These are phyloP conservation scores for Limenitis camilla DNA, from an alignment of 2,888 invertebrate species.

Conservation along the genomic window DNA sequence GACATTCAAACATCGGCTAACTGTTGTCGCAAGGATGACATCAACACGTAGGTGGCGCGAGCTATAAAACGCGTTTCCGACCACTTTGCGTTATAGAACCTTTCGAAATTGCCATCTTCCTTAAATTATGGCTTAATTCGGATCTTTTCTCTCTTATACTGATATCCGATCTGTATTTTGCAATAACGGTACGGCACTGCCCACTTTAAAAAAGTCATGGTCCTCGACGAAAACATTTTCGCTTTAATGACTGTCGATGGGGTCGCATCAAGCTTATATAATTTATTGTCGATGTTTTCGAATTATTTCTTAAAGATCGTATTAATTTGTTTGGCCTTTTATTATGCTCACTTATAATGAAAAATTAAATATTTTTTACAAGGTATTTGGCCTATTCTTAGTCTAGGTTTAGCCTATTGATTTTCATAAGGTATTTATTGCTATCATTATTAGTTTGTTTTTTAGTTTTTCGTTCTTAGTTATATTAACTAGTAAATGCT, in stretches of 20 bases:
- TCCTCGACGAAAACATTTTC: constrained; percentile 29
- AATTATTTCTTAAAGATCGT: constrained; percentile 20
- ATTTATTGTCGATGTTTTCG: constrained; percentile 25
- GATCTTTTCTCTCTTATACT: constrained; percentile 51
- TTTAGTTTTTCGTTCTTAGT: neutral
- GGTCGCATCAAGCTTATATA: constrained; percentile 26
- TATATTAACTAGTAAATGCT: constrained; percentile 3
- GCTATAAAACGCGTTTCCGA: constrained; percentile 50
- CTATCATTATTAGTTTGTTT: constrained; percentile 6
- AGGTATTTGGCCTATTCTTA: neutral
- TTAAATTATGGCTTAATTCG: constrained; percentile 70
- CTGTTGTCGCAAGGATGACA: constrained; percentile 49
- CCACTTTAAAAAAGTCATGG: constrained; percentile 36
- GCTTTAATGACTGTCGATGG: constrained; percentile 32
- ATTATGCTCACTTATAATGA: neutral
- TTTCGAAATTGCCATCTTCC: constrained; percentile 59
- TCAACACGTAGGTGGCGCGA: constrained; percentile 60
- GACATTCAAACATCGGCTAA: constrained; percentile 26
- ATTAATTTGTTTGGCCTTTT: constrained; percentile 18
- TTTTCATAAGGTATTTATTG: neutral
- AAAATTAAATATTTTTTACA: constrained; percentile 7
- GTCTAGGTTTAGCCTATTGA: constrained; percentile 12
- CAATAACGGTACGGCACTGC: constrained; percentile 49
- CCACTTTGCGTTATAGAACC: constrained; percentile 46
- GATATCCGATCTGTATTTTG: constrained; percentile 47